phyloP scores from a whole-genome alignment of 2,113 vertebrate species.

The Lepus timidus region DNA sequence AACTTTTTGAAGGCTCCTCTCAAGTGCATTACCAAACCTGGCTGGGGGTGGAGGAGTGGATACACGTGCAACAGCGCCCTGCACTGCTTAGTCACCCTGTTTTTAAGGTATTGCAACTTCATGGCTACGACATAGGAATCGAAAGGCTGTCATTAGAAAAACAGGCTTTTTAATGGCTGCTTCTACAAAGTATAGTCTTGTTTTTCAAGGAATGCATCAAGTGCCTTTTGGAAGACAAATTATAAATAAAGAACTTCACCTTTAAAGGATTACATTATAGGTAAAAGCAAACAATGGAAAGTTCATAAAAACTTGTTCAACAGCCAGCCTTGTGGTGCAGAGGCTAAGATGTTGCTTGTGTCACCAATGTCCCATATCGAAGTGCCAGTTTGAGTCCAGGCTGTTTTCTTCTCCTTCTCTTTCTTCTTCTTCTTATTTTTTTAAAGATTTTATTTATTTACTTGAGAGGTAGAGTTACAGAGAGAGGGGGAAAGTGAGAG shows the following conservation, averaged over 20 bases:
- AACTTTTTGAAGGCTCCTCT: background rate
- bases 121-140: background rate
- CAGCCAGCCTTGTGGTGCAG: too few species aligned
- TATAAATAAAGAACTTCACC: background rate
- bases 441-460: too few species aligned
- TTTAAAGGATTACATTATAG: background rate
- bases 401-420: too few species aligned
- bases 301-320: background rate
- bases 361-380: too few species aligned
- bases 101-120: background rate
- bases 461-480: too few species aligned
- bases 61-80: rapidly evolving
- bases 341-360: too few species aligned
- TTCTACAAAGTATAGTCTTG: background rate
- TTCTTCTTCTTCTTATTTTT: too few species aligned
- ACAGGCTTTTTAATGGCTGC: background rate
- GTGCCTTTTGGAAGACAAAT: constrained; percentile 23
- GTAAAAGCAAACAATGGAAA: background rate
- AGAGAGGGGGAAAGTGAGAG: too few species aligned
- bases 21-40: background rate
- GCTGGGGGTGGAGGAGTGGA: background rate
- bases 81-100: too few species aligned
- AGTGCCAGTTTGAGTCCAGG: too few species aligned
- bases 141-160: background rate
- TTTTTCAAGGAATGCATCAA: constrained; percentile 1